Evolutionary conservation across 1,140 invertebrate species (phyloP), one percentile per base, ranked within the genome.

Genomic region (Helicorthomorpha holstii): DNA sequence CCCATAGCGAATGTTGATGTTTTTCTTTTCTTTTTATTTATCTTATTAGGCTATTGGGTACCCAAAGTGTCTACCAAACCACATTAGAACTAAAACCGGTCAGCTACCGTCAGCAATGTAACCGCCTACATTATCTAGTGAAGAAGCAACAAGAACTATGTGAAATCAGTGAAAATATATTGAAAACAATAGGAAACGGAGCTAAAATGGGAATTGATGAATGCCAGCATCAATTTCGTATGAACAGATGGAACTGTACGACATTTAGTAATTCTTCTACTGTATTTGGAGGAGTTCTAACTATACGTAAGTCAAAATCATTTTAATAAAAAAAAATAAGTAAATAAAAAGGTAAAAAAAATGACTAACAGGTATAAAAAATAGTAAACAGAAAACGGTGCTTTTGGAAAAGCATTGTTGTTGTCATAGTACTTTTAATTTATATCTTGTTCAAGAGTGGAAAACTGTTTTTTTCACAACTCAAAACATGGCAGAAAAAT

Each of bases 241-340:
- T 81, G 60, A 83, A 81, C 59, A 74, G 88, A 63, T 94, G 89
- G 89, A 93, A 94, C 66, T 94, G 89, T 62, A 77, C 83, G 57
- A 71, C 82, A 57, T 77, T 76, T 48, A 61, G 61, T 43, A 64
- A 65, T 25, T 74, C 79, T 24, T 74, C 77, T 56, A 81, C 81
- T 65, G 77, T 85, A 51, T 87, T 86, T 61, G 85, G 85, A 24
- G 78, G 81, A 55, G 80, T 69, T 22, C 57, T 69, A 19, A 57
- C 56, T 34, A 63, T 69, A 52, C 61, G 68, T 69, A 63, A 66
- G 64, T 65, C 42, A 19, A 49, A 27, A 49, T 49, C 7, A 7
- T 49, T n/a, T n/a, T n/a, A n/a, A n/a, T n/a, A n/a, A n/a, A n/a
- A n/a, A n/a, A n/a, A n/a, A n/a, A n/a, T n/a, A n/a, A n/a, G n/a